Conservation (phyloP, 2,888 invertebrate genomes). For the Serrognathus titanus region DNA sequence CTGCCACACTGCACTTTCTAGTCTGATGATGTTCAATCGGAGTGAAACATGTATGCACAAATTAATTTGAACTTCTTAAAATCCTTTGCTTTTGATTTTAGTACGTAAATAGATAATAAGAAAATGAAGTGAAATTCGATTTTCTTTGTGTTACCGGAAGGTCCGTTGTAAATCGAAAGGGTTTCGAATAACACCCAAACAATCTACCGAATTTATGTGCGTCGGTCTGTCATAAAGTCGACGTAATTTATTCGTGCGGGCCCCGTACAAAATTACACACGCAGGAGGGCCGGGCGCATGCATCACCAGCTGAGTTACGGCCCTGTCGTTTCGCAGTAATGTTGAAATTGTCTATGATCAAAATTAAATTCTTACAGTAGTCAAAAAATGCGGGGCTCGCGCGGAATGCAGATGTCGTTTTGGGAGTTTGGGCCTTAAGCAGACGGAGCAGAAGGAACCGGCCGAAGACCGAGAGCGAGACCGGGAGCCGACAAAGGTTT, state of each 20-base stretch:
- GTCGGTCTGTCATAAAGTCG: no score
- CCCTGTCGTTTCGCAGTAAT: conserved; percentile 26
- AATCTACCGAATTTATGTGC: no score
- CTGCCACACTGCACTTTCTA: no score
- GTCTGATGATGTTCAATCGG: no score
- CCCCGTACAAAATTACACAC: neutral
- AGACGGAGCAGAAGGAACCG: conserved; percentile 19
- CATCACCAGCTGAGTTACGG: conserved; percentile 17
- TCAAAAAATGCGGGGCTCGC: conserved; percentile 44
- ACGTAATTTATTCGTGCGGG: neutral
- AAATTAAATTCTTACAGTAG: conserved; percentile 49
- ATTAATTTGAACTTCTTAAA: no score
- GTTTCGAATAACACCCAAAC: no score
- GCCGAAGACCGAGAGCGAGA: conserved; percentile 21
- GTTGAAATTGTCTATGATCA: conserved; percentile 34
- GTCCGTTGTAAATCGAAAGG: no score
- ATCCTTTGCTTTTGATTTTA: no score
- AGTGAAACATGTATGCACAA: no score
- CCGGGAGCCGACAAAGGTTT: conserved; percentile 44
- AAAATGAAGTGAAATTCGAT: no score
- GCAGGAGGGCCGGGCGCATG: conserved; percentile 8
- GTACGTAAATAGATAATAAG: no score
- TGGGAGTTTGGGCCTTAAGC: conserved; percentile 35
- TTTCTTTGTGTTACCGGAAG: no score
- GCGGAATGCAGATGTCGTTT: conserved; percentile 34